Percentiles rank a stretch among this genome's conserved stretches.
These are phyloP conservation scores for Dusona sp. DNA, from an alignment of 2,888 invertebrate species.

Conservation along the genomic window DNA sequence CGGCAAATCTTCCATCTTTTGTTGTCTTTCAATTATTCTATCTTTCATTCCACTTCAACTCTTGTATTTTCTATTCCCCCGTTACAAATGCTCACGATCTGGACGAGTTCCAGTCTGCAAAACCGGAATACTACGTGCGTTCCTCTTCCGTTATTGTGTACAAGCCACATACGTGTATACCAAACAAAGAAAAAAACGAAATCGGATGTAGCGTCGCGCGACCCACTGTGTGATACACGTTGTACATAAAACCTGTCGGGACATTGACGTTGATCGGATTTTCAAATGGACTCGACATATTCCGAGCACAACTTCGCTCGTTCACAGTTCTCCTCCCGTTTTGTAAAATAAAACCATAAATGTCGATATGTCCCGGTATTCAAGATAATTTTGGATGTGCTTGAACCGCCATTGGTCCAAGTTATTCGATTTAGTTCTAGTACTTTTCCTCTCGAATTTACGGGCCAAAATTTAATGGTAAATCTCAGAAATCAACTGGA, in stretches of 20 bases:
- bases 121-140: slow-evolving; percentile 25
- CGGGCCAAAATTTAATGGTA: not conserved
- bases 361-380: not conserved
- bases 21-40: not conserved
- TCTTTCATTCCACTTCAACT: not conserved
- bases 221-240: not conserved
- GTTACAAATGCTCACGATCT: slow-evolving; percentile 7
- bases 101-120: slow-evolving; percentile 45
- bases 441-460: not conserved
- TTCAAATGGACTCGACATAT: slow-evolving; percentile 50
- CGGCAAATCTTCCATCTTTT: not conserved
- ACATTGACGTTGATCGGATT: slow-evolving; percentile 60
- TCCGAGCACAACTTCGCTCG: slow-evolving; percentile 7
- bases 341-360: slow-evolving; percentile 30
- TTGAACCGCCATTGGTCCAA: not conserved
- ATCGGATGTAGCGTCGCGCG: not conserved
- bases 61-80: not conserved
- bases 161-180: not conserved
- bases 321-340: not conserved
- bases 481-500: not conserved
- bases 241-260: slow-evolving; percentile 29
- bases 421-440: not conserved
- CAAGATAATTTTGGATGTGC: not conserved
- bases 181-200: slow-evolving; percentile 17
- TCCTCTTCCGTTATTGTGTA: slow-evolving; percentile 14